These are phyloP conservation scores for Caenorhabditis sp. DNA, from an alignment of 2,888 invertebrate species.

Conservation along the genomic window DNA sequence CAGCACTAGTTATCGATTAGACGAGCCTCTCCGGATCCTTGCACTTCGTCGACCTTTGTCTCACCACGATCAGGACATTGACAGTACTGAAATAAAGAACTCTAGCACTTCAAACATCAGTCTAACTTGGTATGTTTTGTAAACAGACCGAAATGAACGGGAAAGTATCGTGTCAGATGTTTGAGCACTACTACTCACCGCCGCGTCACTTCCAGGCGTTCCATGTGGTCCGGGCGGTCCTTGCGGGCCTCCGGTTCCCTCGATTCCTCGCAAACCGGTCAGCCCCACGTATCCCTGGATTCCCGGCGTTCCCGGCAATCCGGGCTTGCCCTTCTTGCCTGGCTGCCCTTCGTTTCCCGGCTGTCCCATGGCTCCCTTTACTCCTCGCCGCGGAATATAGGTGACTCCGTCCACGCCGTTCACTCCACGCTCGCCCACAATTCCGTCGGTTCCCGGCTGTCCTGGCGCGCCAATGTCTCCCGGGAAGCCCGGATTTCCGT, in stretches of 20 bases:
- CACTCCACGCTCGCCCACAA: conserved; percentile 53
- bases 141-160: background rate
- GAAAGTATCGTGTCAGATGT: background rate
- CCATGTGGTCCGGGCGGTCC: conserved; percentile 50
- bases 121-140: background rate
- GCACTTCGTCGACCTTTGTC: conserved; percentile 8
- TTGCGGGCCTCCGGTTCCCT: conserved; percentile 30
- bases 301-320: conserved; percentile 31
- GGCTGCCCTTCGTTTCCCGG: conserved; percentile 61
- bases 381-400: conserved; percentile 55
- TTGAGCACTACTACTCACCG: conserved; percentile 25
- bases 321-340: conserved; percentile 50
- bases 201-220: conserved; percentile 47
- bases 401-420: conserved; percentile 60
- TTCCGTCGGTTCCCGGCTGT: conserved; percentile 53
- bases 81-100: conserved; percentile 55
- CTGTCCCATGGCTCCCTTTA: conserved; percentile 56
- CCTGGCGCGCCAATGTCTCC: conserved; percentile 57
- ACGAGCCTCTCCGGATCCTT: conserved; percentile 23
- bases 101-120: conserved; percentile 6
- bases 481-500: conserved; percentile 55
- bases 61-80: conserved; percentile 52
- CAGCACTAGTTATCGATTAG: too few species aligned
- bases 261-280: conserved; percentile 51
- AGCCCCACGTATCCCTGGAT: conserved; percentile 50